Conservation (phyloP, 2,113 vertebrate genomes). For the Astatoreochromis straeleni region DNA sequence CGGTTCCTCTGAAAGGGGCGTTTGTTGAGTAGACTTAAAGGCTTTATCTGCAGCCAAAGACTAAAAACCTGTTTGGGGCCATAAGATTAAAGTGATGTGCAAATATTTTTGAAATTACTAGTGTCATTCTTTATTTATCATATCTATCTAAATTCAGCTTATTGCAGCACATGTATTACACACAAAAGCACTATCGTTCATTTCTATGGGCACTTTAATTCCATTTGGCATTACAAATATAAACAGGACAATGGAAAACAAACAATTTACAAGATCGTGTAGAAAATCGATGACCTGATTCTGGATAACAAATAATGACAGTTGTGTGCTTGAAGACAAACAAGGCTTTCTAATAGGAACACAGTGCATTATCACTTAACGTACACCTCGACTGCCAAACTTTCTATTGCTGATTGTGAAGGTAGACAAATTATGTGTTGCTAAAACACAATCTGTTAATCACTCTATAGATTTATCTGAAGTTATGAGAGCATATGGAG, state of each 20-base stretch:
- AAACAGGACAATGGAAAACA: constrained; percentile 46
- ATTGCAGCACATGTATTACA: background rate
- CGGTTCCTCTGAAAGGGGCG: background rate
- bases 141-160: background rate
- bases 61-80: background rate
- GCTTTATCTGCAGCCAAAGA: background rate
- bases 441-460: background rate
- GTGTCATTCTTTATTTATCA: background rate
- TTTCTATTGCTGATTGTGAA: background rate
- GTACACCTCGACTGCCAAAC: background rate
- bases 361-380: background rate
- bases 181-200: background rate
- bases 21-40: background rate
- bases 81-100: background rate
- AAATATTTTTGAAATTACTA: background rate
- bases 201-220: constrained; percentile 80
- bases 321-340: constrained; percentile 27
- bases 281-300: constrained; percentile 30
- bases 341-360: constrained; percentile 8
- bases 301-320: background rate
- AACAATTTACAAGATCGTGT: constrained; percentile 39
- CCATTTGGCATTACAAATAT: constrained; percentile 79
- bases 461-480: background rate
- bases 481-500: constrained; percentile 9
- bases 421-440: background rate